Evolutionary conservation across 1,140 invertebrate genomes (phyloP).

Genomic region (Ceratosolen solmsi): DNA sequence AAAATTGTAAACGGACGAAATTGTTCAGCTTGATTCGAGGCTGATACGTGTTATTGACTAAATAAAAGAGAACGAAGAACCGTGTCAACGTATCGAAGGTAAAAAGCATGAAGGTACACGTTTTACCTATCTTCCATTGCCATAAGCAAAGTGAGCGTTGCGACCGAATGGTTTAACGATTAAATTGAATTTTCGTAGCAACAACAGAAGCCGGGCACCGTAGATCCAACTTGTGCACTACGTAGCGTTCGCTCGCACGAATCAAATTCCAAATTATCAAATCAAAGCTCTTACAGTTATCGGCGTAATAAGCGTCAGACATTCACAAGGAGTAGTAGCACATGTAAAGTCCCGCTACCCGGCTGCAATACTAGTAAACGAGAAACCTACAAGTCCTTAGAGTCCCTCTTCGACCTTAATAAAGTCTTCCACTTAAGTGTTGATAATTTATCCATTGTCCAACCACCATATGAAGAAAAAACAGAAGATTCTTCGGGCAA

Average conservation of each 20-base stretch:
- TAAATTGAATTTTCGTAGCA: conserved; percentile 27
- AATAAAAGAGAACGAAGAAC: conserved; percentile 34
- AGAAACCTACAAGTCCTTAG: conserved; percentile 56
- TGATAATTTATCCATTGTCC: conserved; percentile 42
- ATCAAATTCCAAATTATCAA: not conserved
- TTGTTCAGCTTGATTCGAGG: conserved; percentile 56
- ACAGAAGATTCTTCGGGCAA: not conserved
- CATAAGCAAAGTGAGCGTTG: not conserved
- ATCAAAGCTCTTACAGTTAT: conserved; percentile 27
- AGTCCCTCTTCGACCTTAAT: conserved; percentile 61
- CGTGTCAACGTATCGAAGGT: conserved; percentile 64
- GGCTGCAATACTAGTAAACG: not conserved
- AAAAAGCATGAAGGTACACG: conserved; percentile 69
- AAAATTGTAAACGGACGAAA: conserved; percentile 34
- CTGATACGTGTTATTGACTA: conserved; percentile 42
- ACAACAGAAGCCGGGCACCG: conserved; percentile 58
- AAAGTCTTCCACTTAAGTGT: conserved; percentile 57
- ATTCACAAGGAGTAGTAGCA: conserved; percentile 28
- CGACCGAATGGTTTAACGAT: not conserved
- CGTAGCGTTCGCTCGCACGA: conserved; percentile 25
- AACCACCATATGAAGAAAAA: conserved; percentile 25
- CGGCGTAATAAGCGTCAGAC: conserved; percentile 51
- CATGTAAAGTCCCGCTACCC: not conserved
- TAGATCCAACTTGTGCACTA: conserved; percentile 49
- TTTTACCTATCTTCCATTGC: not conserved